Conservation (phyloP, 2,797 vertebrate species). For the Pangasius macronema region DNA sequence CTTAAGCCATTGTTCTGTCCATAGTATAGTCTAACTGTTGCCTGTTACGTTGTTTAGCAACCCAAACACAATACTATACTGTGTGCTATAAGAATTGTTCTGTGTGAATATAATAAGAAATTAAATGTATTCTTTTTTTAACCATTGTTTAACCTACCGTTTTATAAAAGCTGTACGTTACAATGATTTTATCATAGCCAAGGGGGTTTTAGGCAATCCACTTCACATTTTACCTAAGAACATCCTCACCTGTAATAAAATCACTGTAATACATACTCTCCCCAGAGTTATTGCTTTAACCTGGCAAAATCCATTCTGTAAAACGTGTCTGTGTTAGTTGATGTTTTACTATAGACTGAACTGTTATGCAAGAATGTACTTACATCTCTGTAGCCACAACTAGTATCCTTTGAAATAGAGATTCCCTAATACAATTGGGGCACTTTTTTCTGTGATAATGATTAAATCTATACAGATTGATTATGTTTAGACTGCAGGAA, state of each 20-base stretch:
- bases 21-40: background rate
- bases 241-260: background rate
- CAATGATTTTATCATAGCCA: background rate
- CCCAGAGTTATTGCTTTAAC: background rate
- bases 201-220: background rate
- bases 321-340: background rate
- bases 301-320: background rate
- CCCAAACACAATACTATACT: background rate
- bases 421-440: background rate
- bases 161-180: background rate
- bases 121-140: background rate
- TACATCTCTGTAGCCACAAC: background rate
- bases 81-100: background rate
- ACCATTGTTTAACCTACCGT: background rate
- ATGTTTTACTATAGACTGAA: too few relatives aligned
- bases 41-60: background rate
- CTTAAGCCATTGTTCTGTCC: background rate
- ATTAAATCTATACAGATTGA: background rate
- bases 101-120: background rate
- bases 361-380: background rate
- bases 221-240: background rate
- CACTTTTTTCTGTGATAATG: background rate
- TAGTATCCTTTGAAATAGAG: background rate
- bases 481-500: constrained; percentile 1
- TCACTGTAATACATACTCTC: background rate